Evolutionary conservation across 2,113 vertebrate species (phyloP), one percentile per base, ranked within the genome.

Genomic region (Anoplopoma fimbria): DNA sequence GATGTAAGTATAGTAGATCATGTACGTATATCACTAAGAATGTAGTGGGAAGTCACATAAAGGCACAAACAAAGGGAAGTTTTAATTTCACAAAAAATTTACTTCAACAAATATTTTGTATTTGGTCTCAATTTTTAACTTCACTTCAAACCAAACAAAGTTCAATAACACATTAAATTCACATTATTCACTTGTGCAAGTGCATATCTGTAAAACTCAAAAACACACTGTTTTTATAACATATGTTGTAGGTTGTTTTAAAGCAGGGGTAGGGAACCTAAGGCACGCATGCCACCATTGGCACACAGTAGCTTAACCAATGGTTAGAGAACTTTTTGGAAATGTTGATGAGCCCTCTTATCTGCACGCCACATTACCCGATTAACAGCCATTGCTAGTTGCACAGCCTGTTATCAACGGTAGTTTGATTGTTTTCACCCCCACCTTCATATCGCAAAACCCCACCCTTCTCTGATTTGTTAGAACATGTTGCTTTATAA

Each of bases 61-160:
- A 31, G n/a, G 36, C 1, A 79, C 3, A 64, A 23, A 61, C 5
- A 4, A 4, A 40, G 33, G 2, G 49, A 27, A 9, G 40, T 45
- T 33, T 27, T 1, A 33, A 61, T 13, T 10, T 15, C 14, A 3
- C n/a, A 29, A 58, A 2, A 10, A 42, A 33, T 53, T 1, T 1
- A 42, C 25, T 58, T 67, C 13, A 49, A 40, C 14, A 45, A 38
- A 23, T 4, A 70, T 33, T 13, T 13, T 1, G 7, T 34, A 25
- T 85, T 76, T 75, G 49, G 49, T 65, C 12, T 68, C 31, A 21
- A 36, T 36, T 55, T 70, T 4, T 6, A 60, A 78, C 42, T 45
- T 77, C 79, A 78, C 29, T 69, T 51, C 36, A 40, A 69, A 58
- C 3, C 55, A 68, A 77, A 76, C 19, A n/a, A n/a, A 34, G 10